Evolutionary conservation across 2,888 invertebrate genomes (phyloP), one percentile per base, ranked within the genome.

Genomic region (Caenorhabditis macrosperma): DNA sequence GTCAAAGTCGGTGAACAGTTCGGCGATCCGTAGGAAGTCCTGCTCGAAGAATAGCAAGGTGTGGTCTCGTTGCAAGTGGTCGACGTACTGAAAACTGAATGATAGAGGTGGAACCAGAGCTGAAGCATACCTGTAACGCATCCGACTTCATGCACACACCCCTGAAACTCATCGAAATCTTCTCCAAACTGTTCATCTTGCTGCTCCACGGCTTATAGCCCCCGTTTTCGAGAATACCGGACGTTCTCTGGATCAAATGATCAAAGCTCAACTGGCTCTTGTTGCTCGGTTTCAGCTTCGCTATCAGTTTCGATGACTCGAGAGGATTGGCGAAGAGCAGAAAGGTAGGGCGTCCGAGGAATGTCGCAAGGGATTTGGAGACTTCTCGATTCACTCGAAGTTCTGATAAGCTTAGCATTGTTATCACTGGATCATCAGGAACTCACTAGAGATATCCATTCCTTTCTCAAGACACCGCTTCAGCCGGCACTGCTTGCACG

Each of bases 1-100:
- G 35, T 30, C 44, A 26, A 71, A 71, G 26, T 71, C 41, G 5
- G 54, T 60, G 1, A 71, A 35, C 71, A 60, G 61, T 15, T 71
- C 61, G 0, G 71, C 71, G 0, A 54, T 54, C 30, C 38, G 54
- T n/a, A 71, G 24, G 30, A 71, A 61, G n/a, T 71, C 71, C 33
- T 71, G 71, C 54, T 71, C 71, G 54, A 59, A 71, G 24, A 71
- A 20, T 3, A 60, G 15, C n/a, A 68, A 5, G n/a, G 60, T 69
- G 2, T 60, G 30, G 24, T 69, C 69, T 24, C 30, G 46, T 15
- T 52, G 48, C 35, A 69, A 48, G 22, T 69, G 52, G 20, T 17
- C 59, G n/a, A 68, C 15, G 20, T 59, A 50, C n/a, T 68, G 68
- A 2, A 68, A 38, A n/a, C n/a, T n/a, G n/a, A n/a, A n/a, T n/a